Percentiles rank a stretch among this genome's conserved stretches.
Conservation (phyloP, 2,888 invertebrate species). For the Meteorus cinctellus region DNA sequence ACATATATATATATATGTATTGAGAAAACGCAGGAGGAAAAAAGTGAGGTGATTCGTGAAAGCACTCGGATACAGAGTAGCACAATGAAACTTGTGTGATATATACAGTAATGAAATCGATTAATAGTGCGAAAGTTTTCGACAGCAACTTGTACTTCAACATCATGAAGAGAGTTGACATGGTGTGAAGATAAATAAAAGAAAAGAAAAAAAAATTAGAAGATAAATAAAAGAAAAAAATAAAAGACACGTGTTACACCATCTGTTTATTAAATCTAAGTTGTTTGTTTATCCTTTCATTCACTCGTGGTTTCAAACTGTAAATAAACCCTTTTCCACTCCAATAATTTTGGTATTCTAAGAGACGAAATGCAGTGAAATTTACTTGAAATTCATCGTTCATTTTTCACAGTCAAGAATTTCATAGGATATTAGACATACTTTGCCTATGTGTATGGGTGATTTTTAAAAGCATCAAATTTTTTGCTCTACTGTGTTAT, state of each 20-base stretch:
- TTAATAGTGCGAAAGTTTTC: constrained; percentile 20
- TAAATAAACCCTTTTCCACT: neutral
- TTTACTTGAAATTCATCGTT: neutral
- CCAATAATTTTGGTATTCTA: neutral
- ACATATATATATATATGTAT: neutral
- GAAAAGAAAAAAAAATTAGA: neutral
- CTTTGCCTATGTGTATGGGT: neutral
- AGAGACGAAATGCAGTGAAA: neutral
- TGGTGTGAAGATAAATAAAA: neutral
- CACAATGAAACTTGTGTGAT: constrained; percentile 21
- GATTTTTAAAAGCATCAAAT: neutral
- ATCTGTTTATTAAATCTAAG: neutral
- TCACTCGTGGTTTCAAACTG: neutral
- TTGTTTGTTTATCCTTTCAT: neutral
- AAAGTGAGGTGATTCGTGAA: neutral
- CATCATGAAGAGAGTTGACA: neutral
- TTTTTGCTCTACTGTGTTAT: neutral
- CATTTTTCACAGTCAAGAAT: neutral
- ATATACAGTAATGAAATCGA: neutral
- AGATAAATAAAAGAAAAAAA: neutral
- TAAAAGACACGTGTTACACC: neutral
- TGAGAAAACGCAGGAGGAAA: constrained; percentile 25
- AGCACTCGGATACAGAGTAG: constrained; percentile 7
- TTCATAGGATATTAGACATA: neutral
- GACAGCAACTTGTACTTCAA: neutral